phyloP scores from a whole-genome alignment of 2,113 vertebrate species.

The Orthonyx spaldingii region DNA sequence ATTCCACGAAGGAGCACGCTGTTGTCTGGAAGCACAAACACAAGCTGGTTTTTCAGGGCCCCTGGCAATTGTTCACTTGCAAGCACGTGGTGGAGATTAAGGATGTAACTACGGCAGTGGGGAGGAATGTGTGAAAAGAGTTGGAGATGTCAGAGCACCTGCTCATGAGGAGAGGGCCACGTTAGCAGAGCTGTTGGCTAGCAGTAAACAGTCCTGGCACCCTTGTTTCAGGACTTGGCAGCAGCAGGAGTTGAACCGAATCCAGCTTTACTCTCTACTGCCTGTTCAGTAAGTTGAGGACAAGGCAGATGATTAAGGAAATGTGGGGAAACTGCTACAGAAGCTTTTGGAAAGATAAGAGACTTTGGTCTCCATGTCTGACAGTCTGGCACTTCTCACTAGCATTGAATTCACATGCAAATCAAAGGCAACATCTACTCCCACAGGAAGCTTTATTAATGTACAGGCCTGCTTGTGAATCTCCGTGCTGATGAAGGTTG shows the following conservation, averaged over 20 bases:
- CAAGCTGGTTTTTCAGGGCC: rapidly evolving
- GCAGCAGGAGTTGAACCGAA: constrained; percentile 28
- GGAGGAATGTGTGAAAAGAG: constrained; percentile 43
- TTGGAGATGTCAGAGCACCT: constrained; percentile 46
- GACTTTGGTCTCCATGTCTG: constrained; percentile 66
- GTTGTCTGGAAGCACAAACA: background rate
- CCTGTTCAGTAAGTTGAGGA: constrained; percentile 65
- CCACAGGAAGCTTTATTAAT: constrained; percentile 61
- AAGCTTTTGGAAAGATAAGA: constrained; percentile 67
- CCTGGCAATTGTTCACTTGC: background rate
- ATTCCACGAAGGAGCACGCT: rapidly evolving
- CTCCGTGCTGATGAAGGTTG: constrained; percentile 35
- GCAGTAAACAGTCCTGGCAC: constrained; percentile 61
- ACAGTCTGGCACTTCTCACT: constrained; percentile 65
- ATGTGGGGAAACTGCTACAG: constrained; percentile 65
- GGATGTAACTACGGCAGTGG: background rate
- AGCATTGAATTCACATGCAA: constrained; percentile 66
- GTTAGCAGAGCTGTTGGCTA: constrained; percentile 50
- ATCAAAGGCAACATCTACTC: constrained; percentile 66
- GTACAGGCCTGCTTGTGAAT: constrained; percentile 44
- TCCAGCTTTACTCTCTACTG: constrained; percentile 62
- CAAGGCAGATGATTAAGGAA: constrained; percentile 68
- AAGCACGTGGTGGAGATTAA: background rate
- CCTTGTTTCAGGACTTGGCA: constrained; percentile 64
- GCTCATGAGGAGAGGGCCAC: constrained; percentile 30